A percentile compares a stretch with the other conserved stretches of the same genome.
Evolutionary conservation across 2,113 vertebrate species (phyloP).

Genomic region (Pogona vitticeps): DNA sequence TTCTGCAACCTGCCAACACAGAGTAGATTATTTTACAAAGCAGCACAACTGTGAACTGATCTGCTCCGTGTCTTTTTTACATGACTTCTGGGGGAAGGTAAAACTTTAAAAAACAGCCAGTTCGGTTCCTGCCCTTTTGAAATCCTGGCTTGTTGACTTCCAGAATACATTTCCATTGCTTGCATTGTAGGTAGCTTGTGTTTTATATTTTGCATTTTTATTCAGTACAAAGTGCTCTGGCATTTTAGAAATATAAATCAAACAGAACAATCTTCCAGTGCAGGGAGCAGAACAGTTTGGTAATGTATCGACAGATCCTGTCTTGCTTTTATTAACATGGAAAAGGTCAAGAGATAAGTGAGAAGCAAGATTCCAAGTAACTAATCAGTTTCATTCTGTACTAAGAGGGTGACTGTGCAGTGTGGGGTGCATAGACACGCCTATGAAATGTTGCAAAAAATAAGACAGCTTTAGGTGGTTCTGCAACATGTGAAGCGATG

Average conservation of each 20-base stretch:
- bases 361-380: background rate
- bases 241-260: background rate
- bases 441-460: background rate
- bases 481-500: background rate
- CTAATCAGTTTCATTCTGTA: slow-evolving; percentile 8
- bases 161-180: background rate
- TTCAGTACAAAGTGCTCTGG: background rate
- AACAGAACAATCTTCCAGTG: background rate
- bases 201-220: background rate
- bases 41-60: too few species aligned
- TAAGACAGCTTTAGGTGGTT: background rate
- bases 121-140: too few species aligned
- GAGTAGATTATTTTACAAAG: too few species aligned
- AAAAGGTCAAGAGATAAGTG: background rate
- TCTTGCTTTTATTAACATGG: slow-evolving; percentile 15
- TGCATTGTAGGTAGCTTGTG: background rate
- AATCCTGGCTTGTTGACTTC: background rate
- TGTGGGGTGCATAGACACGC: background rate
- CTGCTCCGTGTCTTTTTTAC: too few species aligned
- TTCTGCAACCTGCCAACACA: too few species aligned
- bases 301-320: slow-evolving; percentile 28
- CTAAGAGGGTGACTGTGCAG: background rate
- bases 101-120: background rate
- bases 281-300: slow-evolving; percentile 30
- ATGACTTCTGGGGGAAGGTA: background rate